Evolutionary conservation across 1,140 invertebrate genomes (phyloP).

Genomic region (Psilanteris sp.): DNA sequence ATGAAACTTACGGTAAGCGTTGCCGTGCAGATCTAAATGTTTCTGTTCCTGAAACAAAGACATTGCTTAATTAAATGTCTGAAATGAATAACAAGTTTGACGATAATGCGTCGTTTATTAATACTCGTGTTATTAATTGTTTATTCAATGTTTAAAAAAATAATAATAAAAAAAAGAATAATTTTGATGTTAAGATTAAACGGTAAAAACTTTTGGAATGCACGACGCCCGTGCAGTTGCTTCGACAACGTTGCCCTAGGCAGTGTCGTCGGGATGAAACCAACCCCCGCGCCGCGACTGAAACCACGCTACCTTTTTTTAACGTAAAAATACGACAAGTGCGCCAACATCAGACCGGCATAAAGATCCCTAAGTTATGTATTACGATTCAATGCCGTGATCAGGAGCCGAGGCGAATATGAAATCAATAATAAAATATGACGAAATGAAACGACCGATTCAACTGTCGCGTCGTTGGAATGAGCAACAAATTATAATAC

Average conservation of each 20-base stretch:
- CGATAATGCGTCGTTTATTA: too few species aligned
- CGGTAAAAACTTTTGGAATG: constrained; percentile 38
- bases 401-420: constrained; percentile 4
- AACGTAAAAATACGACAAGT: constrained; percentile 46
- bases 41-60: constrained; percentile 73
- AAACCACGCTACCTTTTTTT: constrained; percentile 26
- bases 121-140: too few species aligned
- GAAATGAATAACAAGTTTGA: too few species aligned
- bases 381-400: constrained; percentile 31
- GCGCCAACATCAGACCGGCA: constrained; percentile 19
- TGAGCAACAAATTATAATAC: constrained; percentile 51
- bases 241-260: constrained; percentile 74
- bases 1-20: constrained; percentile 75
- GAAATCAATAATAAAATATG: constrained; percentile 46
- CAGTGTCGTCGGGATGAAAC: constrained; percentile 77
- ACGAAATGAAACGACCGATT: constrained; percentile 22
- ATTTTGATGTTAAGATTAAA: constrained; percentile 17
- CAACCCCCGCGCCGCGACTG: constrained; percentile 58
- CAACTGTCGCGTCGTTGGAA: constrained; percentile 19
- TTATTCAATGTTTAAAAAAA: too few species aligned
- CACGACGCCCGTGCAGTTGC: constrained; percentile 64
- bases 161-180: neutral
- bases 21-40: constrained; percentile 74
- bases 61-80: constrained; percentile 9
- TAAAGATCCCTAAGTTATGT: constrained; percentile 30